Conservation (phyloP, 2,797 vertebrate genomes). For the Pteronotus mesoamericanus region DNA sequence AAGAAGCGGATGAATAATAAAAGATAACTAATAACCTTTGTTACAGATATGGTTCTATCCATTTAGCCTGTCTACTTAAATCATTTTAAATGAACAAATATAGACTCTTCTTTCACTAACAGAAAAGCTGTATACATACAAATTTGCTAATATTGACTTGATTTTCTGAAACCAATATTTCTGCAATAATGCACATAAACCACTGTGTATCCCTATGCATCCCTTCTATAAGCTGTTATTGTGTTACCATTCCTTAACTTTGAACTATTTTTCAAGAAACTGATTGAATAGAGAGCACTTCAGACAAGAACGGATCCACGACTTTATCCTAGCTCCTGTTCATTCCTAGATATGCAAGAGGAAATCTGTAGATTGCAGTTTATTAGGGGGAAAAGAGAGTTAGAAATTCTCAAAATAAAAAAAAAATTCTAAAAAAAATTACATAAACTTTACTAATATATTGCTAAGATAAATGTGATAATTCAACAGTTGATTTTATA, state of each 20-base stretch:
- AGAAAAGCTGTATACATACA: not conserved
- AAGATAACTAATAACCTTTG: not conserved
- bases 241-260: not conserved
- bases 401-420: slow-evolving; percentile 20
- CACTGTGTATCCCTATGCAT: not conserved
- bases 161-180: not conserved
- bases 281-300: not conserved
- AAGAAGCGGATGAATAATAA: not conserved
- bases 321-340: not conserved
- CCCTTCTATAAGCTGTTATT: not conserved
- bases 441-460: not conserved
- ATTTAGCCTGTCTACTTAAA: not conserved
- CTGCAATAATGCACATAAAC: not conserved
- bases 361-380: not conserved
- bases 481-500: not conserved
- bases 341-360: not conserved
- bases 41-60: not conserved
- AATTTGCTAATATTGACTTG: not conserved
- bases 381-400: not conserved
- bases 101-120: not conserved
- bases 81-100: not conserved
- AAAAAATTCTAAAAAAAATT: not conserved
- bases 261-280: not conserved
- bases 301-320: not conserved
- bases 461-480: not conserved